These are phyloP conservation scores for Tragelaphus strepsiceros DNA, from an alignment of 2,113 vertebrate species.

Conservation along the genomic window DNA sequence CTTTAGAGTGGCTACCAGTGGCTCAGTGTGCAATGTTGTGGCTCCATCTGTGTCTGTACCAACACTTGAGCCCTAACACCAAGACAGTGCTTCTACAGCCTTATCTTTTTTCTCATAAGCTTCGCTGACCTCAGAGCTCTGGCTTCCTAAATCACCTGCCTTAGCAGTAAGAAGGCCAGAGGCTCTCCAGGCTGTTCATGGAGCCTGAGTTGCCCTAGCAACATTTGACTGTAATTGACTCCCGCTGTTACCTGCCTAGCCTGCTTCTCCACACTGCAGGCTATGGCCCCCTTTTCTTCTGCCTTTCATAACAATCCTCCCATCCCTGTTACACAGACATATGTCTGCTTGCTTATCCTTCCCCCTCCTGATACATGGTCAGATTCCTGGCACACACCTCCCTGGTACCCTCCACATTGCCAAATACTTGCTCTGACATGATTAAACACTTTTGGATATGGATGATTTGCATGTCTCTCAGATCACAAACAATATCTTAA, in stretches of 20 bases:
- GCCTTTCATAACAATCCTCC: slow-evolving; percentile 45
- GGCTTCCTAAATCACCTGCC: slow-evolving; percentile 41
- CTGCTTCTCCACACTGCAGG: not conserved
- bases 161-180: slow-evolving; percentile 20
- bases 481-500: slow-evolving; percentile 26
- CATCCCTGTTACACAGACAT: slow-evolving; percentile 19
- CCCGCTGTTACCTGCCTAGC: slow-evolving; percentile 32
- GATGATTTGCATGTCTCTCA: slow-evolving; percentile 45
- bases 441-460: slow-evolving; percentile 26
- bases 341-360: slow-evolving; percentile 33
- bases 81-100: not conserved
- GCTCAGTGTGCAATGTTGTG: not conserved
- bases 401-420: not conserved
- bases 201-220: slow-evolving; percentile 61
- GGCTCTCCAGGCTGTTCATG: slow-evolving; percentile 12
- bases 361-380: not conserved
- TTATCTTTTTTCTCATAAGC: slow-evolving; percentile 42
- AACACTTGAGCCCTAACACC: slow-evolving; percentile 12
- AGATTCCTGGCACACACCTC: slow-evolving; percentile 28
- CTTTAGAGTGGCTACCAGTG: not conserved
- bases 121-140: slow-evolving; percentile 34
- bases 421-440: slow-evolving; percentile 30
- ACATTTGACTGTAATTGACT: slow-evolving; percentile 60
- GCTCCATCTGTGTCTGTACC: not conserved
- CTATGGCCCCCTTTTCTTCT: slow-evolving; percentile 25